Base-by-base conservation (phyloP, 2,113 vertebrate species). In the Entelurus aequoreus region DNA sequence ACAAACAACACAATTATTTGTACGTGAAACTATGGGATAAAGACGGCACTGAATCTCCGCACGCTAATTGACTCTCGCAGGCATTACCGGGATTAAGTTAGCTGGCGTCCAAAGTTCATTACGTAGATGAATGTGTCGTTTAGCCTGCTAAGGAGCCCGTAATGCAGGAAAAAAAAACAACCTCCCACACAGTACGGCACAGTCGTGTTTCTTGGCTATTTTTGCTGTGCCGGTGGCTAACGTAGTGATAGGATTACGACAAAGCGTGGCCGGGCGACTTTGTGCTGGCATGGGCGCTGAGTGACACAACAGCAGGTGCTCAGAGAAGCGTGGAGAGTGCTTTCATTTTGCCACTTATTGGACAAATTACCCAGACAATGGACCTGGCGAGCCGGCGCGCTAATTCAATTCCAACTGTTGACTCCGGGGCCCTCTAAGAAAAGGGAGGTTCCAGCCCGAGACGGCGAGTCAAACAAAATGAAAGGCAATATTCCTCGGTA, bases 401-500 rank as follows among this genome's bases (percentile, higher is more conserved):
- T 94, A 93, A 94, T 93, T 92, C 89, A 92, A 94, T 92, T 89
- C 84, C 80, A 88, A 90, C 90, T 91, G 93, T 94, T 92, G 90
- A 93, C 90, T 94, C 88, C 80, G 86, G 89, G 42, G 11, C 42
- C 12, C 42, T 46, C 10, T 4, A 11, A 11, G 87, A 90, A 88
- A n/a, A 76, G 77, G 85, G 90, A 80, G 91, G 88, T 91, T 90
- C 81, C 70, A 73, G 19, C 55, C 70, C 67, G 35, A 48, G 19
- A 93, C 92, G 86, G 90, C 92, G 87, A 90, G 91, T 93, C 92
- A 90, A 90, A 88, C 84, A 76, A 91, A 91, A 92, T 92, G 90
- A 94, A 94, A 92, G 89, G 89, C 92, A 92, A 92, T 93, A 93
- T 94, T 93, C 90, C 92, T 93, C 91, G 90, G 91, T 91, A 89